phyloP scores from a whole-genome alignment of 2,797 vertebrate species.

The Phalanger gymnotis region DNA sequence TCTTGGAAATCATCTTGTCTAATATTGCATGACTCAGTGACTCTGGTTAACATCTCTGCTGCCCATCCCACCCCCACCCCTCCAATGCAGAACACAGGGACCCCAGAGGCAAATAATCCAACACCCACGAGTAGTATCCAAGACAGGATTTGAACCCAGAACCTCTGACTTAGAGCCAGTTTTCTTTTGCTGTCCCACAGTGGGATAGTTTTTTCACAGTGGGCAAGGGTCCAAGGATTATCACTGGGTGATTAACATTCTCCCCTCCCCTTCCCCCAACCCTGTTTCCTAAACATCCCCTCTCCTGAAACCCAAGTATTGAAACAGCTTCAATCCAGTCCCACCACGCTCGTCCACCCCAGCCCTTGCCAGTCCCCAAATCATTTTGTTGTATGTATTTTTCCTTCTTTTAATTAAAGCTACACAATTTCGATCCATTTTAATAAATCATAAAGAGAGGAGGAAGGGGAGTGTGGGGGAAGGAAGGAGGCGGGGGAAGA shows the following conservation, averaged over 20 bases:
- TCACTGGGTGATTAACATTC: slow-evolving; percentile 78
- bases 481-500: background rate
- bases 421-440: slow-evolving; percentile 39
- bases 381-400: slow-evolving; percentile 74
- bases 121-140: background rate
- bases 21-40: background rate
- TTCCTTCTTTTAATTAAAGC: slow-evolving; percentile 80
- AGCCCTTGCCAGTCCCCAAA: slow-evolving; percentile 67
- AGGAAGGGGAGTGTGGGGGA: background rate
- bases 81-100: background rate
- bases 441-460: slow-evolving; percentile 76
- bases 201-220: background rate
- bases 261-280: slow-evolving; percentile 49
- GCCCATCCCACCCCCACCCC: background rate
- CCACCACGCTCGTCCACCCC: slow-evolving; percentile 64
- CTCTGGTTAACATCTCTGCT: background rate
- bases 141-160: background rate
- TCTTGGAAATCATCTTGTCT: background rate
- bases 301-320: slow-evolving; percentile 76
- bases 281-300: slow-evolving; percentile 75
- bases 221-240: background rate
- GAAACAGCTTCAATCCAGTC: background rate
- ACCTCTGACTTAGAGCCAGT: background rate
- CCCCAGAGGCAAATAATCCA: background rate
- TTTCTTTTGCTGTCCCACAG: background rate